Evolutionary conservation across 2,113 vertebrate species (phyloP).

Genomic region (Pseudopodoces humilis): DNA sequence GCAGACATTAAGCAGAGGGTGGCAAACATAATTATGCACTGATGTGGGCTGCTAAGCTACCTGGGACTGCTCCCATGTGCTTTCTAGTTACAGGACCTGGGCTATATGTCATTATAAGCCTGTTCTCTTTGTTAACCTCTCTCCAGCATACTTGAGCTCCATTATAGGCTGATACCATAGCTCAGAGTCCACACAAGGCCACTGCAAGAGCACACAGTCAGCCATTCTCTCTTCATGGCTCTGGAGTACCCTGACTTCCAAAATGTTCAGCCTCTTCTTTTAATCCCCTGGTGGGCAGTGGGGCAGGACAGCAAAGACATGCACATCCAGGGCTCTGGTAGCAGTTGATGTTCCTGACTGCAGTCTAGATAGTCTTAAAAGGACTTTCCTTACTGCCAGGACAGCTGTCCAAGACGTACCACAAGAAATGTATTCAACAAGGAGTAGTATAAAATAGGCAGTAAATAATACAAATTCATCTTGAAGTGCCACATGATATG

Average conservation of each 20-base stretch:
- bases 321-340: neutral
- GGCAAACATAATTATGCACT: neutral
- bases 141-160: neutral
- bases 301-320: neutral
- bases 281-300: neutral
- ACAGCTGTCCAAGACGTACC: neutral
- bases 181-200: neutral
- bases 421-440: neutral
- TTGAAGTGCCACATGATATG: rapidly evolving
- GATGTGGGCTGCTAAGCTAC: neutral
- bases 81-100: neutral
- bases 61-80: neutral
- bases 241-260: neutral
- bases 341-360: neutral
- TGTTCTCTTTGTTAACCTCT: neutral
- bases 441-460: neutral
- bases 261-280: neutral
- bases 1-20: neutral
- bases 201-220: neutral
- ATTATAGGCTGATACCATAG: rapidly evolving
- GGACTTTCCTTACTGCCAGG: neutral
- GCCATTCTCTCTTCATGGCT: neutral
- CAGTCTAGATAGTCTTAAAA: neutral
- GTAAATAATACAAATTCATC: neutral
- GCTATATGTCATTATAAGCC: neutral